These are phyloP conservation scores for Eupeodes luniger DNA, from an alignment of 2,888 invertebrate genomes.

Conservation along the genomic window DNA sequence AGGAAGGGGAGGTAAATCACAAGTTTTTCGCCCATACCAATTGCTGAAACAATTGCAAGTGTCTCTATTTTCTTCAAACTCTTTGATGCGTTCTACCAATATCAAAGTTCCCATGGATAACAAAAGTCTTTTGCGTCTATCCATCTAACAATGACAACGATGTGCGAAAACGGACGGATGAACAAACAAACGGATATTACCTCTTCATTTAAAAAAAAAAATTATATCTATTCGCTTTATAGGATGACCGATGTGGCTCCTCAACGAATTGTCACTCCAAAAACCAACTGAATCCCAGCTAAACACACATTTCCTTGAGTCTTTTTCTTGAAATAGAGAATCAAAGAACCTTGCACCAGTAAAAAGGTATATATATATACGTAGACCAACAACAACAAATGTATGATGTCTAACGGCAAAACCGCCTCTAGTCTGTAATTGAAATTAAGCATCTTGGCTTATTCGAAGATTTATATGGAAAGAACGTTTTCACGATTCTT, in stretches of 20 bases:
- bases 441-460: constrained; percentile 67
- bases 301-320: constrained; percentile 27
- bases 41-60: constrained; percentile 43
- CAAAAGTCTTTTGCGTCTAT: not conserved
- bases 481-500: constrained; percentile 64
- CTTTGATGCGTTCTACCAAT: not conserved
- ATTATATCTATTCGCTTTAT: not conserved
- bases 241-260: constrained; percentile 54
- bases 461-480: constrained; percentile 18
- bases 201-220: constrained; percentile 31
- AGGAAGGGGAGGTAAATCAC: not conserved
- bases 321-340: not conserved
- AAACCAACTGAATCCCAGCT: not conserved
- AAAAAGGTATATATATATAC: too few relatives aligned
- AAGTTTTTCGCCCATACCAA: constrained; percentile 39
- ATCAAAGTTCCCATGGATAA: constrained; percentile 37
- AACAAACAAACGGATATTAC: constrained; percentile 39
- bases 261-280: constrained; percentile 60
- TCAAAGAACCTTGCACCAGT: not conserved
- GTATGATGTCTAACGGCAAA: constrained; percentile 61
- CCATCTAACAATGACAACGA: constrained; percentile 12
- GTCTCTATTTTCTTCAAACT: constrained; percentile 32
- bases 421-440: constrained; percentile 66
- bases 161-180: constrained; percentile 9
- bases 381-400: too few relatives aligned